phyloP scores from a whole-genome alignment of 2,888 invertebrate species.

The Prenolepis imparis region DNA sequence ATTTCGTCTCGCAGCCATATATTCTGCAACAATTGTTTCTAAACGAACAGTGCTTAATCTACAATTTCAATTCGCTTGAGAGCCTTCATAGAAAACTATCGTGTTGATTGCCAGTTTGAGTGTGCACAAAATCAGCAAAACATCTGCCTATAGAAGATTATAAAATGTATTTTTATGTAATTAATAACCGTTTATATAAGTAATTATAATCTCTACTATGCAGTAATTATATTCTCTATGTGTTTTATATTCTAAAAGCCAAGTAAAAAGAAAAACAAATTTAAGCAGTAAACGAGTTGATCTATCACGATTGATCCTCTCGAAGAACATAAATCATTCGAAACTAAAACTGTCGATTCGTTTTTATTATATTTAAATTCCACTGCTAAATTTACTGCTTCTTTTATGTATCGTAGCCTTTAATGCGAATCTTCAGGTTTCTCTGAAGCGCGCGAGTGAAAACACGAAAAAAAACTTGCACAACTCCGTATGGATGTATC shows the following conservation, averaged over 20 bases:
- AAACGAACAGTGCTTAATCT: neutral
- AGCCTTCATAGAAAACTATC: constrained; percentile 27
- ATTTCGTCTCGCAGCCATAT: constrained; percentile 34
- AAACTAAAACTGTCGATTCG: neutral
- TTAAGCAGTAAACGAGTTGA: neutral
- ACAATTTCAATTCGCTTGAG: constrained; percentile 40
- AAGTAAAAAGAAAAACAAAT: neutral
- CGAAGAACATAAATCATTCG: neutral
- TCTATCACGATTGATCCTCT: neutral
- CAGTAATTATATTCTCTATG: neutral
- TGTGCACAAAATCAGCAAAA: constrained; percentile 4
- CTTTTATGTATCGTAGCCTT: neutral
- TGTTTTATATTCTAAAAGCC: neutral
- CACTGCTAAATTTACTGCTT: neutral
- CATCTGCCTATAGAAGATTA: constrained; percentile 14
- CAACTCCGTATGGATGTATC: neutral
- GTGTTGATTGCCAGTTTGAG: constrained; percentile 13
- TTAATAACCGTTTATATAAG: neutral
- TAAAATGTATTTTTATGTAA: neutral
- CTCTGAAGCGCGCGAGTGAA: neutral
- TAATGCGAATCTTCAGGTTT: constrained; percentile 9
- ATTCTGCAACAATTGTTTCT: constrained; percentile 19
- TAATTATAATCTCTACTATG: neutral
- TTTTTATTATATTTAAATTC: neutral
- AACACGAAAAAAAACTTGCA: neutral